Base-by-base conservation (phyloP, 2,113 vertebrate genomes). In the Antechinus stuartii region DNA sequence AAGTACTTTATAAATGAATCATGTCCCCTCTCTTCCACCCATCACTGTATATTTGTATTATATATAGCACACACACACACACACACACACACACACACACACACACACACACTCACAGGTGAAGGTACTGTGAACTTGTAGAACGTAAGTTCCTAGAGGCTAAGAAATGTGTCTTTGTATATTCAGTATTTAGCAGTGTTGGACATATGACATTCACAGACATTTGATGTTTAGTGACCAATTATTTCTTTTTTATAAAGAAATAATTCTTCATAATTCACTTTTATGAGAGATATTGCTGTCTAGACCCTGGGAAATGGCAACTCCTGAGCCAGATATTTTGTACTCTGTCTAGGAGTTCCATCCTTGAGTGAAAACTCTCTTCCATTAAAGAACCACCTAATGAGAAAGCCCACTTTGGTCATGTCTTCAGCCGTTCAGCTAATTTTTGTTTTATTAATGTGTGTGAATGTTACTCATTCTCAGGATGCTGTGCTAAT, bases 401-500 rank as follows among this genome's bases (percentile, higher is more conserved):
- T 97, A 96, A 92, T 0, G 90, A 93, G 94, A 95, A 76, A 96
- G 47, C 91, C 92, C 16, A 22, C 94, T 54, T 54, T 91, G 68
- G 93, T 91, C 95, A 25, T 94, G 93, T n/a, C 89, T 96, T 56
- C 24, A 35, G 96, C 96, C n/a, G 2, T 95, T 97, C 96, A 91
- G 90, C 96, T 96, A 94, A 97, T 95, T 96, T 91, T 94, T 96
- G 93, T 93, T 97, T 97, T 97, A 94, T 97, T 93, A 97, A 95
- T 76, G 94, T 76, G 95, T 97, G 96, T 96, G 97, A 93, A 95
- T 46, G 95, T 97, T 97, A 52, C 14, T 84, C 90, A 19, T 97
- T 56, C 93, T 96, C 47, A 54, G 93, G 92, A 92, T 97, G 47
- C 92, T 96, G 91, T 94, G 91, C 93, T 96, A 97, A 97, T 96